Evolutionary conservation across 2,888 invertebrate genomes (phyloP).

Genomic region (Parnassius glacialis): DNA sequence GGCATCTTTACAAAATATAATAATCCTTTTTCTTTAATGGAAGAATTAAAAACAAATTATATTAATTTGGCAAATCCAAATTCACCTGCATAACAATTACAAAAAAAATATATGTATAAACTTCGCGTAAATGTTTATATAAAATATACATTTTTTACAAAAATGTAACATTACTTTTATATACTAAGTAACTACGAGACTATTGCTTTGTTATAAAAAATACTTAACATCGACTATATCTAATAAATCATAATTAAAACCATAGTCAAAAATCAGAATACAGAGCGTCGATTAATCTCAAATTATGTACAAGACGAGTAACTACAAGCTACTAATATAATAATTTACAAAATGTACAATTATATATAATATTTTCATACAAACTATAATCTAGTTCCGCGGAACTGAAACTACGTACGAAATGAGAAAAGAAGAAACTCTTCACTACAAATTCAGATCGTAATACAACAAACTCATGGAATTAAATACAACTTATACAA

Average conservation of each 20-base stretch:
- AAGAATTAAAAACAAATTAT: slow-evolving; percentile 73
- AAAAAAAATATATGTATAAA: slow-evolving; percentile 56
- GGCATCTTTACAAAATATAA: slow-evolving; percentile 78
- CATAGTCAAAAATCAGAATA: slow-evolving; percentile 57
- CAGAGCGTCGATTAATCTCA: slow-evolving; percentile 62
- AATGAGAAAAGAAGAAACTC: slow-evolving; percentile 42
- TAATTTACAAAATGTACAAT: slow-evolving; percentile 71
- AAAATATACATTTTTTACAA: slow-evolving; percentile 79
- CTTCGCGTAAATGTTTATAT: slow-evolving; percentile 69
- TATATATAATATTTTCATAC: slow-evolving; percentile 39
- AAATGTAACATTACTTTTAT: slow-evolving; percentile 60
- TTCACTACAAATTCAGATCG: slow-evolving; percentile 52
- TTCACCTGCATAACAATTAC: slow-evolving; percentile 70
- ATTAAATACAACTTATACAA: slow-evolving; percentile 2
- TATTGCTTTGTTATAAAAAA: slow-evolving; percentile 59
- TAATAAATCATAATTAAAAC: slow-evolving; percentile 54
- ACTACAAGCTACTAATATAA: slow-evolving; percentile 46
- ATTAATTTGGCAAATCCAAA: slow-evolving; percentile 78
- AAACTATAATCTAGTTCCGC: slow-evolving; percentile 38
- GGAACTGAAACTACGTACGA: slow-evolving; percentile 21
- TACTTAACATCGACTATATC: slow-evolving; percentile 62
- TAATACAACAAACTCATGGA: slow-evolving; percentile 30
- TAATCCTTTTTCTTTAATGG: slow-evolving; percentile 70
- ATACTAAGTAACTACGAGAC: slow-evolving; percentile 54
- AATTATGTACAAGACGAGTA: slow-evolving; percentile 62